Base-by-base conservation (phyloP, 2,113 vertebrate genomes). In the Bufo gargarizans region DNA sequence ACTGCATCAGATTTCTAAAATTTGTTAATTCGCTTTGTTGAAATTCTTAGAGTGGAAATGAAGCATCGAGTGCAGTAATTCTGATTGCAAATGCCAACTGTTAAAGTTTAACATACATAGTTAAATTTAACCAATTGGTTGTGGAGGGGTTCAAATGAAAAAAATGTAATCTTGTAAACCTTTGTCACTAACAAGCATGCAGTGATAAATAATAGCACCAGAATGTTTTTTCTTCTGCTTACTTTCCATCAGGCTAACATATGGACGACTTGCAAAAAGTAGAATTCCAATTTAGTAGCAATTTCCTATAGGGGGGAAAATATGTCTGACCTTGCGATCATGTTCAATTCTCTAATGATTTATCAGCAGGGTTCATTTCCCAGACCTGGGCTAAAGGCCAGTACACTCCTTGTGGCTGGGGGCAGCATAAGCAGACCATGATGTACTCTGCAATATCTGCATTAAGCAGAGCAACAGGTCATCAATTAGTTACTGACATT, bases 331-430 rank as follows among this genome's bases (percentile, higher is more conserved):
- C 82, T 84, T 84, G 63, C 13, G 82, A 84, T 65, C 82, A 69
- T 12, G 2, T 90, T 91, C 87, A 91, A 77, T 91, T 93, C 91
- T 92, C 91, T 94, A 94, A 94, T 92, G 91, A 93, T 91, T 92
- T 94, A 92, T 92, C 92, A 91, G 90, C 90, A 94, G 93, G 91
- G 91, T 92, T 94, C 93, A 92, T 92, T 92, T 92, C 92, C 91
- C 90, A 94, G 89, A 91, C 93, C 91, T 91, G 89, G 91, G 93
- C 93, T 92, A 94, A 93, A 94, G 92, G 91, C 91, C 91, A 91
- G 91, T 82, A 71, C 87, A 91, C 87, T 90, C 85, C 87, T 0
- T 90, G 91, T 93, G 90, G 88, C 90, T 89, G 90, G 87, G 87
- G 91, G 78, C 82, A 79, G 91, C 79, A 83, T 55, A 89, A 90